Base-by-base conservation (phyloP, 2,113 vertebrate genomes). In the Corythoichthys haematopterus region DNA sequence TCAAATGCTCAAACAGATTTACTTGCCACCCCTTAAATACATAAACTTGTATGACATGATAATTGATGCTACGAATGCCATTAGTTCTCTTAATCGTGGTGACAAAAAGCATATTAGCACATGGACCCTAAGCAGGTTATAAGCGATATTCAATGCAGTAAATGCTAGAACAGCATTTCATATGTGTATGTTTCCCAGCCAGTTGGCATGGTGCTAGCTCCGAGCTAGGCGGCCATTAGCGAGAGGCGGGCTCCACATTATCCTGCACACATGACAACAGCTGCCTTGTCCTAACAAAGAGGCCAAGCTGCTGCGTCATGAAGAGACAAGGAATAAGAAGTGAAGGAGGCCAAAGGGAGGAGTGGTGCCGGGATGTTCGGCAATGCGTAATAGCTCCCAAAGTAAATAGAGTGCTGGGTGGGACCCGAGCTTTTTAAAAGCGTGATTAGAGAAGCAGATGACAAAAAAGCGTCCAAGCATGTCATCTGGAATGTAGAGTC, bases 341-440 rank as follows among this genome's bases (percentile, higher is more conserved):
- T 73, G 74, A 56, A 67, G 74, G 76, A 68, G 59, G 64, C 71
- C 1, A 4, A 36, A 77, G 74, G 73, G 79, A 73, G 76, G 74
- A 71, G 68, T 72, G 66, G 66, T 57, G 72, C 64, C 53, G 69
- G 52, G 75, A 82, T 74, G 75, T 86, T 87, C 82, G 83, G 84
- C 82, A 84, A 87, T 78, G 78, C 78, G 80, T 84, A 85, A 84
- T 83, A 75, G 82, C 84, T 65, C 75, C 70, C 72, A 84, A 80
- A 88, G 87, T 85, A 89, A 87, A 88, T 66, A 87, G 56, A 74
- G 72, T 50, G 76, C 50, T 82, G 80, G 83, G 87, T 87, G 88
- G 81, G 60, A 70, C 68, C 79, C 33, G 33, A 70, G 77, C 63
- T 68, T 78, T 82, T 82, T 62, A 46, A 33, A 62, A 62, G 40